Percentiles rank a stretch among this genome's conserved stretches.
Conservation (phyloP, 1,140 invertebrate species). For the Tetranychus urticae region DNA sequence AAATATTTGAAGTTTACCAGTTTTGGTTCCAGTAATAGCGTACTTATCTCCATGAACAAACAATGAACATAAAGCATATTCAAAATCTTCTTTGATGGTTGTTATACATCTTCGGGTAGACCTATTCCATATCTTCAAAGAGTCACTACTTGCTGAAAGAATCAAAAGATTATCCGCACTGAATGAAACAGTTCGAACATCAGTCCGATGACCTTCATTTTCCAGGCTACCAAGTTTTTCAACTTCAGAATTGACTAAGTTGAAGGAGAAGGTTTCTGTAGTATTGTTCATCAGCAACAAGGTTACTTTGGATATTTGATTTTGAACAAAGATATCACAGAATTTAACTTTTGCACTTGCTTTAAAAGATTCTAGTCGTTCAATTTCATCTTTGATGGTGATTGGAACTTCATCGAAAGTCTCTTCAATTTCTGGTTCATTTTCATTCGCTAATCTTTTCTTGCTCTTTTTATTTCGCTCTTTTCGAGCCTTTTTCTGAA, state of each 20-base stretch:
- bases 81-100: conserved; percentile 32
- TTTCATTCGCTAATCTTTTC: background rate
- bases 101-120: conserved; percentile 51
- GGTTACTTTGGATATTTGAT: conserved; percentile 24
- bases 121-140: conserved; percentile 80
- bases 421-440: background rate
- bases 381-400: conserved; percentile 39
- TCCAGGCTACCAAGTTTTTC: conserved; percentile 44
- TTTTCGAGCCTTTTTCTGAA: conserved; percentile 52
- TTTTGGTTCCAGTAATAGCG: conserved; percentile 62
- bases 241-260: background rate
- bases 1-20: conserved; percentile 59
- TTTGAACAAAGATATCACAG: conserved; percentile 36
- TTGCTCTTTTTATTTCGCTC: conserved; percentile 16
- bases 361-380: conserved; percentile 37
- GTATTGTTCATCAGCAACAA: conserved; percentile 24
- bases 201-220: conserved; percentile 55
- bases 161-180: conserved; percentile 59
- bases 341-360: conserved; percentile 40
- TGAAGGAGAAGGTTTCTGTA: conserved; percentile 19
- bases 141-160: conserved; percentile 56
- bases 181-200: conserved; percentile 61
- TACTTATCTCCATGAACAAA: conserved; percentile 82
- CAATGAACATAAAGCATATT: conserved; percentile 41
- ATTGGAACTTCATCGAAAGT: background rate